A percentile compares a stretch with the other conserved stretches of the same genome.
phyloP scores from a whole-genome alignment of 2,797 vertebrate species.

The Philypnodon macrostomus region DNA sequence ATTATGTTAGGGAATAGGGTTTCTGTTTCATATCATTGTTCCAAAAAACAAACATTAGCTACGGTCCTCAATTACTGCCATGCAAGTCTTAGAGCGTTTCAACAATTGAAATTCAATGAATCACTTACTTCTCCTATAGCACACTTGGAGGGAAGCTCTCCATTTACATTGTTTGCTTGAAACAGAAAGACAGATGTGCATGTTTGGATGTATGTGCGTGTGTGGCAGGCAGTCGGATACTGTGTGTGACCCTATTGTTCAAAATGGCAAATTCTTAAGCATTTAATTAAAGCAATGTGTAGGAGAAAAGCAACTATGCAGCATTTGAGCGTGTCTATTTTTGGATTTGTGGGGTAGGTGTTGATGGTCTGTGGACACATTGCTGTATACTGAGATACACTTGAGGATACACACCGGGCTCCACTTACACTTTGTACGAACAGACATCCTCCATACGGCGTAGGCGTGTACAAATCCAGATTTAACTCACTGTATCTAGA shows the following conservation, averaged over 20 bases:
- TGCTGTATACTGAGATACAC: constrained; percentile 3
- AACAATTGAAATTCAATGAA: too few relatives aligned
- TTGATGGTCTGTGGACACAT: constrained; percentile 6
- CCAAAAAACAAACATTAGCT: too few relatives aligned
- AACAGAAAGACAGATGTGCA: constrained; percentile 28
- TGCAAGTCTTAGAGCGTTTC: too few relatives aligned
- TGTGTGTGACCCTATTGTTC: constrained; percentile 11
- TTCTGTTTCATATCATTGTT: too few relatives aligned
- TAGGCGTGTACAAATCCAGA: constrained; percentile 16
- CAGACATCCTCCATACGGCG: background rate
- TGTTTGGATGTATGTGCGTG: constrained; percentile 18
- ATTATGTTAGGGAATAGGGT: too few relatives aligned
- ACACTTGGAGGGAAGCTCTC: constrained; percentile 34
- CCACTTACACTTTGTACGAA: background rate
- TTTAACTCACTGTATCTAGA: background rate
- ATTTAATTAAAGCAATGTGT: constrained; percentile 30
- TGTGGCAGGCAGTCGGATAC: constrained; percentile 12
- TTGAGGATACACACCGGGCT: background rate
- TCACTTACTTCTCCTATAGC: constrained; percentile 7
- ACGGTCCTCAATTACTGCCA: too few relatives aligned
- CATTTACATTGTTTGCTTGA: constrained; percentile 14
- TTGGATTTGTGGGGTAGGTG: constrained; percentile 11
- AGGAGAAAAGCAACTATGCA: constrained; percentile 13
- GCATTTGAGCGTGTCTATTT: constrained; percentile 18
- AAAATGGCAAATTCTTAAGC: background rate